Evolutionary conservation across 2,113 vertebrate genomes (phyloP), one percentile per base, ranked within the genome.

Genomic region (Marmota monax): DNA sequence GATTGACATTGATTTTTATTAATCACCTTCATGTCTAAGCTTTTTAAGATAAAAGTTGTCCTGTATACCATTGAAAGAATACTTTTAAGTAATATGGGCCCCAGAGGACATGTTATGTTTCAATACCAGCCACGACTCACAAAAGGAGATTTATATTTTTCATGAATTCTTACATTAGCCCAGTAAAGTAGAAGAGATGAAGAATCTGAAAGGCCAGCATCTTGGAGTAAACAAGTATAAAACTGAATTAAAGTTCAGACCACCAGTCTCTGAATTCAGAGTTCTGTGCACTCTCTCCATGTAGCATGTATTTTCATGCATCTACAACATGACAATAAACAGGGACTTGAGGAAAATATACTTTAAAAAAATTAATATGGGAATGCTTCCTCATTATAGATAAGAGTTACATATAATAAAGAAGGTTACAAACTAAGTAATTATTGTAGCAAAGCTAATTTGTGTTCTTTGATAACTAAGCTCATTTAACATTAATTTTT

Each of bases 1-100:
- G 94, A 27, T 22, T 84, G 74, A 37, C 17, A 88, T 25, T 58
- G 27, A 85, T 73, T 80, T 92, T 91, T 51, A 80, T 85, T 73
- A 34, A 65, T 48, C 7, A 58, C 6, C 7, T 91, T 82, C n/a
- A 58, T 82, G 25, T 70, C 32, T 80, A 39, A 76, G 32, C 11
- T 63, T 84, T 84, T n/a, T 95, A 84, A 74, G 20, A 5, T 58
- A 90, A 92, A 39, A 29, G 4, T 20, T 90, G 11, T 11, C 63
- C 53, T 58, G 79, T 48, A 88, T 3, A 63, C 5, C 27, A 70
- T 27, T 91, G 48, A 7, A 84, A 84, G 83, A 42, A 48, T 77
- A 34, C 37, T 69, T 8, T 5, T 80, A 84, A 82, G 2, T n/a
- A 77, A 78, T 51, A 65, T 10, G 56, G 77, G 56, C 74, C 18